Percentiles rank a stretch among this genome's conserved stretches.
Conservation (phyloP, 2,797 vertebrate species). For the Tokudaia muenninki region DNA sequence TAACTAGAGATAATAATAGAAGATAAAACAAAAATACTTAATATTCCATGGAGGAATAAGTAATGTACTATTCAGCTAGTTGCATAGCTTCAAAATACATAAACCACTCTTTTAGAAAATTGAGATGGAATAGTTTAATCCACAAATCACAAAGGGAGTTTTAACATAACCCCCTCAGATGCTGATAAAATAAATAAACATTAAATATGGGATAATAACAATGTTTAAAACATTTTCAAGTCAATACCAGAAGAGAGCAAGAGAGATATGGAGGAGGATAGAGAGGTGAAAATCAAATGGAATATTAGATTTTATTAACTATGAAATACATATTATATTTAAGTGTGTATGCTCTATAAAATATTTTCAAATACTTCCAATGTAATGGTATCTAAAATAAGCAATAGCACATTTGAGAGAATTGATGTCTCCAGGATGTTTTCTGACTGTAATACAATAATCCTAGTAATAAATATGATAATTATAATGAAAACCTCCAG, state of each 20-base stretch:
- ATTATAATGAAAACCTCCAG: not conserved
- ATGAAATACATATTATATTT: not conserved
- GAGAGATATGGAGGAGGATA: not conserved
- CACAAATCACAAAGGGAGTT: not conserved
- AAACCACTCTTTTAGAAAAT: not conserved
- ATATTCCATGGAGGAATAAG: not conserved
- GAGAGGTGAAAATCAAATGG: not conserved
- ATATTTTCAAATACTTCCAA: not conserved
- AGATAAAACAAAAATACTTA: not conserved
- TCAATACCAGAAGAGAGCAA: not conserved
- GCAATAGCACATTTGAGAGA: not conserved
- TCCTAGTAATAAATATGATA: not conserved
- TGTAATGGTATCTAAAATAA: not conserved
- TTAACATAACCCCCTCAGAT: not conserved
- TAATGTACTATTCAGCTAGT: not conserved
- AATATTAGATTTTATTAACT: not conserved
- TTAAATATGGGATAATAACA: not conserved
- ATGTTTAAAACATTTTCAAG: not conserved
- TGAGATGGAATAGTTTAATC: not conserved
- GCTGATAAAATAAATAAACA: constrained; percentile 15
- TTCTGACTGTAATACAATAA: not conserved
- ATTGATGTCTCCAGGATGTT: not conserved
- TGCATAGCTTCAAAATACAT: not conserved
- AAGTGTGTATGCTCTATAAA: not conserved
- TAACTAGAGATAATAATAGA: not conserved